Conservation (phyloP, 2,113 vertebrate species). For the Macroglossus sobrinus region DNA sequence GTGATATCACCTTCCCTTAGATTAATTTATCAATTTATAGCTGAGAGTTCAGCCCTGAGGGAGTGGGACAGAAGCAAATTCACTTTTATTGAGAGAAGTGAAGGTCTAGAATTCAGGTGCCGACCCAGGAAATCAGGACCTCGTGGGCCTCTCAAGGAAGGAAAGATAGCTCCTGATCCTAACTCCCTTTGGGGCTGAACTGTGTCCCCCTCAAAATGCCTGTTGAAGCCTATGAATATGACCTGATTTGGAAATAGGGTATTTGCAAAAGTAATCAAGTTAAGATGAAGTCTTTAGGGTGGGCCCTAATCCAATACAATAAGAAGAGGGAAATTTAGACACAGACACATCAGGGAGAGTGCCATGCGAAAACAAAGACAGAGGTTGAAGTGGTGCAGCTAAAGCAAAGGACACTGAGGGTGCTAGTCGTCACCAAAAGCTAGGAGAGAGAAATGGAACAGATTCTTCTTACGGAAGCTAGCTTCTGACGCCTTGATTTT, state of each 20-base stretch:
- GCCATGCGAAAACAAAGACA: background rate
- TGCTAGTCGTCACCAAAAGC: background rate
- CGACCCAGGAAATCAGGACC: background rate
- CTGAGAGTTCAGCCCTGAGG: background rate
- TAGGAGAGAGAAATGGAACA: background rate
- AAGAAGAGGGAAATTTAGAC: background rate
- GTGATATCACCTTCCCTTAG: background rate
- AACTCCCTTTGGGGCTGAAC: background rate
- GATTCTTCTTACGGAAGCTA: background rate
- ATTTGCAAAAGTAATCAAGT: background rate
- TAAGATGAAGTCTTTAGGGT: background rate
- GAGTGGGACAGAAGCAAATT: background rate
- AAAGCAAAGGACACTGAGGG: background rate
- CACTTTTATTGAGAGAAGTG: background rate
- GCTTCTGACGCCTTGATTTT: background rate
- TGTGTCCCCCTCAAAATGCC: background rate
- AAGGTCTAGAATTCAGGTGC: background rate
- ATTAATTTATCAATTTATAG: background rate
- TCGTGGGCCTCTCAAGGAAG: background rate
- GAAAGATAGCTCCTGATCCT: background rate
- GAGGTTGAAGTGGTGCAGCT: background rate
- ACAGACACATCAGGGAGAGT: background rate
- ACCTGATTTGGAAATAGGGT: background rate
- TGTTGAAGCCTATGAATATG: background rate
- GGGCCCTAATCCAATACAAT: background rate